Percentiles rank a stretch among this genome's conserved stretches.
These are phyloP conservation scores for Myotis daubentonii DNA, from an alignment of 2,797 vertebrate genomes.

Conservation along the genomic window DNA sequence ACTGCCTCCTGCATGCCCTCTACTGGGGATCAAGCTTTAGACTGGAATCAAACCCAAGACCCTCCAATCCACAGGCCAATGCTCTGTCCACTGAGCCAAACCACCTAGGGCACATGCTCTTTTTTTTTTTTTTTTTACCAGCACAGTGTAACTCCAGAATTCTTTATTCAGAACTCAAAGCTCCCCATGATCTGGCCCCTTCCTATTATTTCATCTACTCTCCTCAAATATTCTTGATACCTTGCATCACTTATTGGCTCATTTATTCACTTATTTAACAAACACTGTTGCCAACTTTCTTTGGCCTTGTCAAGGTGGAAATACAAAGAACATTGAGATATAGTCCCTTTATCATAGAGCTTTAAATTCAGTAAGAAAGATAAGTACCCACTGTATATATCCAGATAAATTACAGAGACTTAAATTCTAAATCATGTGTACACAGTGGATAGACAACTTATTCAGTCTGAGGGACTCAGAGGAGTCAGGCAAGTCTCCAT, in stretches of 20 bases:
- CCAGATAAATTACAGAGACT: not conserved
- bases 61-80: not conserved
- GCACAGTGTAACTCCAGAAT: not conserved
- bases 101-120: not conserved
- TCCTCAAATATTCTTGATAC: not conserved
- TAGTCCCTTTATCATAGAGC: not conserved
- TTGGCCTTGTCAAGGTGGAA: not conserved
- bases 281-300: not conserved
- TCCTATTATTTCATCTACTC: not conserved
- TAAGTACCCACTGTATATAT: not conserved
- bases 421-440: not conserved
- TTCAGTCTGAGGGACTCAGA: not conserved
- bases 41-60: not conserved
- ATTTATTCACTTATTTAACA: not conserved
- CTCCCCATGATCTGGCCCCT: not conserved
- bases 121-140: not conserved
- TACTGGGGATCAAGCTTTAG: not conserved
- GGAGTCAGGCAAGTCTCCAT: not conserved
- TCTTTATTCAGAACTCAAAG: not conserved
- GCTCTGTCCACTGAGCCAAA: not conserved
- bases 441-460: not conserved
- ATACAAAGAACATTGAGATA: not conserved
- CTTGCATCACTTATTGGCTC: not conserved
- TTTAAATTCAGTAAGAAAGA: not conserved
- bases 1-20: not conserved